Percentiles rank a stretch among this genome's conserved stretches.
Evolutionary conservation across 2,888 invertebrate species (phyloP).

Genomic region (Tiliacea citrago): DNA sequence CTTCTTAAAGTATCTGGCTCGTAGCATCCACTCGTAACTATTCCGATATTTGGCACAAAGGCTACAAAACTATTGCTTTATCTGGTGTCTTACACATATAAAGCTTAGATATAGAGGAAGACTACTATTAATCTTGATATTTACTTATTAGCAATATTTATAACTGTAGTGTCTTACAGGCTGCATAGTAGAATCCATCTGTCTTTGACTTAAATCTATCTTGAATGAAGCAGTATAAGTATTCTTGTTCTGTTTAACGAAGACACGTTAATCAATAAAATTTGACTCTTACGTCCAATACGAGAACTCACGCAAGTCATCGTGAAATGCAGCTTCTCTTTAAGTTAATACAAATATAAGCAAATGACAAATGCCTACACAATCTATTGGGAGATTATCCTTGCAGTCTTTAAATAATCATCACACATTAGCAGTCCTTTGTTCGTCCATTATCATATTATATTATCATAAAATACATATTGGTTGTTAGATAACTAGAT

Average conservation of each 20-base stretch:
- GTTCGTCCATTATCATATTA: slow-evolving; percentile 13
- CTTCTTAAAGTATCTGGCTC: neutral
- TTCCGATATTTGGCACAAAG: slow-evolving; percentile 49
- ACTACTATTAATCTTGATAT: slow-evolving; percentile 14
- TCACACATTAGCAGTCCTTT: slow-evolving; percentile 37
- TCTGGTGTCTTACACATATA: slow-evolving; percentile 10
- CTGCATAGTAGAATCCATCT: slow-evolving; percentile 21
- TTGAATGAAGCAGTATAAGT: neutral
- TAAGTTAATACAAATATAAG: slow-evolving; percentile 8
- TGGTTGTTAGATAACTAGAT: neutral
- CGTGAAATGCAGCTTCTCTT: neutral
- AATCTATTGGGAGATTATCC: slow-evolving; percentile 45
- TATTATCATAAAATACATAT: slow-evolving; percentile 9
- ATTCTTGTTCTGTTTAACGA: slow-evolving; percentile 11
- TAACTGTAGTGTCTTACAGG: slow-evolving; percentile 3
- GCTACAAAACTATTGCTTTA: slow-evolving; percentile 22
- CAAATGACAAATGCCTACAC: neutral
- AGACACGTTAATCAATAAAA: neutral
- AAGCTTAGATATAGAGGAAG: slow-evolving; percentile 22
- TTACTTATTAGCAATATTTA: neutral
- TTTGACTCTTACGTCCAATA: neutral
- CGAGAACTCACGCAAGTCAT: neutral
- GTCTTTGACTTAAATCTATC: slow-evolving; percentile 25
- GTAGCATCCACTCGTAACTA: neutral
- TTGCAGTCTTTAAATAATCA: slow-evolving; percentile 52